These are phyloP conservation scores for Hypocryptadius cinnamomeus DNA, from an alignment of 2,113 vertebrate species.

Conservation along the genomic window DNA sequence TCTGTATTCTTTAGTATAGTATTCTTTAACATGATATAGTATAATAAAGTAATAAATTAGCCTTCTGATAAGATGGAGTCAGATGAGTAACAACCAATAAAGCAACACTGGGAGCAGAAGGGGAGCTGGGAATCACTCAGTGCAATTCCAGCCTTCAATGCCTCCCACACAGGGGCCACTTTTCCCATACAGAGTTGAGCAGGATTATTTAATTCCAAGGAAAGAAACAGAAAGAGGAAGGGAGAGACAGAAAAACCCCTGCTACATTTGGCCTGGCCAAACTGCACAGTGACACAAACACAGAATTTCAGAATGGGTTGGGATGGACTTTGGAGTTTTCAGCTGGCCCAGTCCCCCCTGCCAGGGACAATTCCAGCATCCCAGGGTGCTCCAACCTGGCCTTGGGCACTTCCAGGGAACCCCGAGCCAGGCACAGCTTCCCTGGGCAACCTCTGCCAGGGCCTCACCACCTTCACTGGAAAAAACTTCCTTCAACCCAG, in stretches of 20 bases:
- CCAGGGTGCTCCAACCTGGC: not conserved
- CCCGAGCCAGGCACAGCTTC: not conserved
- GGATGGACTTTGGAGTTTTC: not conserved
- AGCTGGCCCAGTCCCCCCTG: not conserved
- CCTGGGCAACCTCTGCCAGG: not conserved
- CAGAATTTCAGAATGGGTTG: not conserved
- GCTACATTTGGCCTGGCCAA: not conserved
- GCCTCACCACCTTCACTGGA: rapidly evolving
- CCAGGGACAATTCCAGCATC: not conserved
- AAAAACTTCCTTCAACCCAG: not conserved
- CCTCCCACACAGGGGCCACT: not conserved
- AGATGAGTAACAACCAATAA: not conserved
- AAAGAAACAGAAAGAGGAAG: not conserved
- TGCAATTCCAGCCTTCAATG: not conserved
- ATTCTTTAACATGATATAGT: too few species aligned
- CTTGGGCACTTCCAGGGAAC: not conserved
- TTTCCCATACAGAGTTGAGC: rapidly evolving
- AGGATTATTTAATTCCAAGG: not conserved
- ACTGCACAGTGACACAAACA: not conserved
- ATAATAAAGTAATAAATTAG: too few species aligned
- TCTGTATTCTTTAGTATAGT: too few species aligned
- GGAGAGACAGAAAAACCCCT: not conserved
- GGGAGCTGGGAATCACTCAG: not conserved
- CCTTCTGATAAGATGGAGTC: too few species aligned
- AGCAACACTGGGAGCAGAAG: not conserved